phyloP scores from a whole-genome alignment of 2,113 vertebrate species.

The Labrus mixtus region DNA sequence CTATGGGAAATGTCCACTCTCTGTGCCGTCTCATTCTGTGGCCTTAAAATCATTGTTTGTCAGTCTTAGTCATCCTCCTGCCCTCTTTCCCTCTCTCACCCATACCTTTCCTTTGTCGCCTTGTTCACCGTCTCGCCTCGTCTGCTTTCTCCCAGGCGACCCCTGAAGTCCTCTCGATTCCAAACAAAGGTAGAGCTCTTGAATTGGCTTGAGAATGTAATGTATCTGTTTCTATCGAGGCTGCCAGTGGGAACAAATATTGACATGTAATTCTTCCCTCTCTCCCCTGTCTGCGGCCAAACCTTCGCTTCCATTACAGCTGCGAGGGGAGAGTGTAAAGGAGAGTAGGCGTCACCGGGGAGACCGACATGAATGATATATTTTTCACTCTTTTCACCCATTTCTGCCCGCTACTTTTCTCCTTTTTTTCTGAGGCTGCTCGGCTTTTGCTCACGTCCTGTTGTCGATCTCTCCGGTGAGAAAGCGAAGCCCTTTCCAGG shows the following conservation, averaged over 20 bases:
- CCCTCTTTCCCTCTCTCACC: slow-evolving; percentile 11
- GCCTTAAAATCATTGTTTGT: slow-evolving; percentile 70
- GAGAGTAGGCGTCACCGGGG: slow-evolving; percentile 76
- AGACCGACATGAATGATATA: slow-evolving; percentile 83
- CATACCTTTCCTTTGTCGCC: slow-evolving; percentile 37
- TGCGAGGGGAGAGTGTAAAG: slow-evolving; percentile 68
- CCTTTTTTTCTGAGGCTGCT: slow-evolving; percentile 26
- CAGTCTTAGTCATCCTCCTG: slow-evolving; percentile 59
- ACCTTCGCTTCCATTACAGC: slow-evolving; percentile 78
- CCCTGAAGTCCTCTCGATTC: slow-evolving; percentile 67
- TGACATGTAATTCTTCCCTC: slow-evolving; percentile 82
- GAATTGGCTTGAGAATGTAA: slow-evolving; percentile 83
- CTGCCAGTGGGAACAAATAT: slow-evolving; percentile 85
- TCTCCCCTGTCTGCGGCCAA: slow-evolving; percentile 56
- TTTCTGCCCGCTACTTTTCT: slow-evolving; percentile 42
- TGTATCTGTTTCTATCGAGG: slow-evolving; percentile 81
- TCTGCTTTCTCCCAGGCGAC: slow-evolving; percentile 68
- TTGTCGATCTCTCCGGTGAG: slow-evolving; percentile 78
- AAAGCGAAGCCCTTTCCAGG: slow-evolving; percentile 85
- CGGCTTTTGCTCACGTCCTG: slow-evolving; percentile 43
- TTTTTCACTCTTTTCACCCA: slow-evolving; percentile 58
- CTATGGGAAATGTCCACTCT: slow-evolving; percentile 80
- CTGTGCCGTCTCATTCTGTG: slow-evolving; percentile 47
- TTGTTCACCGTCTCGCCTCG: slow-evolving; percentile 35
- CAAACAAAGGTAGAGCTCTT: slow-evolving; percentile 80